Conservation (phyloP, 2,797 vertebrate species). For the Chiloscyllium punctatum region DNA sequence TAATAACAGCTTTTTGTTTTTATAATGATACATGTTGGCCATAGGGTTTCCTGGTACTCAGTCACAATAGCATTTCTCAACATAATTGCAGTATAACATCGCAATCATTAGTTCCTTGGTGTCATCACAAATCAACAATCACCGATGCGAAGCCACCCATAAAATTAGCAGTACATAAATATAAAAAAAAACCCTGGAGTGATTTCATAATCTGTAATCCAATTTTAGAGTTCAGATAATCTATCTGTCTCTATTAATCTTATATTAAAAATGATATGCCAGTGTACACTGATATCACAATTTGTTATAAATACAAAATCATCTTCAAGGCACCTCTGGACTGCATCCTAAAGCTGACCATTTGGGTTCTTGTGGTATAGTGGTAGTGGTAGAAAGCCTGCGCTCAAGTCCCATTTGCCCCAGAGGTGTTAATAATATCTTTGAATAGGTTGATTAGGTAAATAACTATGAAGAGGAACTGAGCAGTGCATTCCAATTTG, state of each 20-base stretch:
- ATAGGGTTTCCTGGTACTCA: not conserved
- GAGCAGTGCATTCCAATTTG: not conserved
- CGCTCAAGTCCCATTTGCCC: too few species aligned
- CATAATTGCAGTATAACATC: slow-evolving; percentile 24
- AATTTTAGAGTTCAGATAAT: slow-evolving; percentile 6
- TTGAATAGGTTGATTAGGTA: too few species aligned
- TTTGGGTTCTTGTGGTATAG: too few species aligned
- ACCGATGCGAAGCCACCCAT: not conserved
- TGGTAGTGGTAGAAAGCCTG: too few species aligned
- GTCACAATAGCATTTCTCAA: not conserved
- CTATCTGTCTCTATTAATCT: not conserved
- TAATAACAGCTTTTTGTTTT: slow-evolving; percentile 24
- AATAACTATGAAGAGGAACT: too few species aligned
- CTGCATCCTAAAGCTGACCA: not conserved
- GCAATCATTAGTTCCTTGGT: not conserved
- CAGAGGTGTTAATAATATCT: too few species aligned
- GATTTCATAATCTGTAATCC: slow-evolving; percentile 18
- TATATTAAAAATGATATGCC: not conserved
- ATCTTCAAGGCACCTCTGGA: not conserved
- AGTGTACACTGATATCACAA: not conserved
- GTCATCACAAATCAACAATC: not conserved
- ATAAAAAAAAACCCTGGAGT: slow-evolving; percentile 8
- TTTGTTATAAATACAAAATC: not conserved
- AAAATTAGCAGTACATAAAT: slow-evolving; percentile 27
- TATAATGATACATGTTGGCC: not conserved